Conservation (phyloP, 2,113 vertebrate species). For the Microcebus tavaratra region DNA sequence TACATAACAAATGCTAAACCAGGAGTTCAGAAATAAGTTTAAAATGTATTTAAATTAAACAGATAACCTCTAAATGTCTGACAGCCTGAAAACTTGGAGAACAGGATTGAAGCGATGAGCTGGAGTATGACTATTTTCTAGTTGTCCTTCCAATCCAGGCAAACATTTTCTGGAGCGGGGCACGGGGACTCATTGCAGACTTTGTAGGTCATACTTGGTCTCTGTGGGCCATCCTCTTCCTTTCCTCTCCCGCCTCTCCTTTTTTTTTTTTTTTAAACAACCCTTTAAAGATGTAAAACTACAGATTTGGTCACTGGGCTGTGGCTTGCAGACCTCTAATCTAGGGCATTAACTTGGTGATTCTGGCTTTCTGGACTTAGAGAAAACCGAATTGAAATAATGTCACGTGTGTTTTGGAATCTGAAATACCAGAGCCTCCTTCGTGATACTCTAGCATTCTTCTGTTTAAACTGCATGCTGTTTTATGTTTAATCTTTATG, state of each 20-base stretch:
- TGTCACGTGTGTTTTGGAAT: neutral
- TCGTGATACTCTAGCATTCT: rapidly evolving
- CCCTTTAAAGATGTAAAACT: neutral
- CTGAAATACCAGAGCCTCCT: neutral
- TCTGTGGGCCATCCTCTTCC: neutral
- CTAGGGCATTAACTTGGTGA: neutral
- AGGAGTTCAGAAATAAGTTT: neutral
- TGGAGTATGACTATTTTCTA: rapidly evolving
- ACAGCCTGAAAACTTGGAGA: neutral
- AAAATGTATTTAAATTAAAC: neutral
- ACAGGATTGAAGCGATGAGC: rapidly evolving
- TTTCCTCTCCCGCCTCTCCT: neutral
- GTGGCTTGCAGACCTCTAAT: neutral
- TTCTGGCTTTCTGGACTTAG: neutral
- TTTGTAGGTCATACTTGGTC: rapidly evolving
- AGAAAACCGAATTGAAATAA: neutral
- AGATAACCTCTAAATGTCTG: neutral
- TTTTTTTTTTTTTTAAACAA: neutral
- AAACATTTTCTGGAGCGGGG: neutral
- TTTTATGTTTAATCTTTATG: rapidly evolving
- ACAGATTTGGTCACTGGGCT: neutral
- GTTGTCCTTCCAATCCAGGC: rapidly evolving
- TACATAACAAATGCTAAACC: neutral
- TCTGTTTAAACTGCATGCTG: neutral
- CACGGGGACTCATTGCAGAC: rapidly evolving